A percentile compares a stretch with the other conserved stretches of the same genome.
phyloP scores from a whole-genome alignment of 2,888 invertebrate genomes.

The Lasiommata megera region DNA sequence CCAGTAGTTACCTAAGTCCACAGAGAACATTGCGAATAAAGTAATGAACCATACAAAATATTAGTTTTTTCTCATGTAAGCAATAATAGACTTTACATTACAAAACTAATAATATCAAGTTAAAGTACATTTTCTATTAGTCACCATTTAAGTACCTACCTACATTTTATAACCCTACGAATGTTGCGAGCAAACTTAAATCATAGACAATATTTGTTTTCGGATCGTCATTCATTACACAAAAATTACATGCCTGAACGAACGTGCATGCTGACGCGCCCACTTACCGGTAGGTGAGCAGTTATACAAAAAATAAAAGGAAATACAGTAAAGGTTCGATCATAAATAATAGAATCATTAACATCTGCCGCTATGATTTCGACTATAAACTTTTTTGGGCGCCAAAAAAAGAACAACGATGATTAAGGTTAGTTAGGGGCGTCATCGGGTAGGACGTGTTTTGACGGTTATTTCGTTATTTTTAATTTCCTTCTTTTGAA shows the following conservation, averaged over 20 bases:
- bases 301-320: slow-evolving; percentile 40
- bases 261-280: slow-evolving; percentile 35
- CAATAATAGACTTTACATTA: no score
- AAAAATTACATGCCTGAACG: slow-evolving; percentile 50
- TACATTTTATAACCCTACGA: no score
- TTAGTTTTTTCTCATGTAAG: no score
- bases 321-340: slow-evolving; percentile 58
- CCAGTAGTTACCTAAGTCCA: no score
- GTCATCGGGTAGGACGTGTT: slow-evolving; percentile 62
- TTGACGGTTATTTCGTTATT: slow-evolving; percentile 62
- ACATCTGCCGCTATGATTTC: slow-evolving; percentile 75
- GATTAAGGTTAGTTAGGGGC: slow-evolving; percentile 49
- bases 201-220: slow-evolving; percentile 13
- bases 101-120: no score
- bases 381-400: slow-evolving; percentile 64
- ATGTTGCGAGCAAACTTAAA: not conserved
- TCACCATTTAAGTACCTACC: no score
- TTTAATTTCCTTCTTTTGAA: slow-evolving; percentile 13
- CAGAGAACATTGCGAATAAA: no score
- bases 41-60: no score
- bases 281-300: slow-evolving; percentile 38
- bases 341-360: slow-evolving; percentile 81
- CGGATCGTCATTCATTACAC: slow-evolving; percentile 35
- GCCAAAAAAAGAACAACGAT: slow-evolving; percentile 46
- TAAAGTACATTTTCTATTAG: no score